A percentile compares a stretch with the other conserved stretches of the same genome.
These are phyloP conservation scores for Psephotus haematonotus DNA, from an alignment of 2,113 vertebrate species.

Conservation along the genomic window DNA sequence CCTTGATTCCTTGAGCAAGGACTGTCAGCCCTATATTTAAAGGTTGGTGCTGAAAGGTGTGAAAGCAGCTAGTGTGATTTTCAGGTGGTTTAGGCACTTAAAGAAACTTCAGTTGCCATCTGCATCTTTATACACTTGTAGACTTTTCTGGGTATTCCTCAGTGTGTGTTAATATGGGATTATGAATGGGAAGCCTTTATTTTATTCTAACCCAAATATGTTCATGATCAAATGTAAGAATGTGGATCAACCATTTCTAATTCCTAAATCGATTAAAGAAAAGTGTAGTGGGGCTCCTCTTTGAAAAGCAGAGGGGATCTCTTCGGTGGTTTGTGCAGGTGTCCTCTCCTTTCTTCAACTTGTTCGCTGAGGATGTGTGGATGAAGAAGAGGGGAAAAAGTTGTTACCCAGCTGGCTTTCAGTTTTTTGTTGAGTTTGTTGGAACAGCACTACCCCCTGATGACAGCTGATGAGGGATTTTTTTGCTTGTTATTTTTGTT, in stretches of 20 bases:
- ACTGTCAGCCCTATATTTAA: neutral
- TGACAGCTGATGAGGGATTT: neutral
- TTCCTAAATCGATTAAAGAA: neutral
- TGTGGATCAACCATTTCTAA: neutral
- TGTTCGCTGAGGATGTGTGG: neutral
- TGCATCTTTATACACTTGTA: neutral
- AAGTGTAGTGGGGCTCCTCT: neutral
- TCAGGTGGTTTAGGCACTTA: neutral
- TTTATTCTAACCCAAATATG: constrained; percentile 12
- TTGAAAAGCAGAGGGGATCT: neutral
- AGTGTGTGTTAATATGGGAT: neutral
- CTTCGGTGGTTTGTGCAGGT: neutral
- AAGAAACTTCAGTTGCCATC: neutral
- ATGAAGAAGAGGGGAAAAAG: neutral
- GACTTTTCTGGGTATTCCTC: neutral
- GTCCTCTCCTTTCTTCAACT: neutral
- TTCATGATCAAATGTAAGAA: constrained; percentile 10
- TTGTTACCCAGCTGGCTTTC: neutral
- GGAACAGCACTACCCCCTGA: neutral
- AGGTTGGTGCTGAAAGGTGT: neutral
- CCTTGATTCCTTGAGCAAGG: neutral
- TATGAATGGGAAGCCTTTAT: neutral
- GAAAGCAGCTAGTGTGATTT: neutral
- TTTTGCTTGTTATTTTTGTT: neutral
- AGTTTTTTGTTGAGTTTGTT: neutral